phyloP scores from a whole-genome alignment of 2,888 invertebrate genomes.

The Nemotelus nigrinus region DNA sequence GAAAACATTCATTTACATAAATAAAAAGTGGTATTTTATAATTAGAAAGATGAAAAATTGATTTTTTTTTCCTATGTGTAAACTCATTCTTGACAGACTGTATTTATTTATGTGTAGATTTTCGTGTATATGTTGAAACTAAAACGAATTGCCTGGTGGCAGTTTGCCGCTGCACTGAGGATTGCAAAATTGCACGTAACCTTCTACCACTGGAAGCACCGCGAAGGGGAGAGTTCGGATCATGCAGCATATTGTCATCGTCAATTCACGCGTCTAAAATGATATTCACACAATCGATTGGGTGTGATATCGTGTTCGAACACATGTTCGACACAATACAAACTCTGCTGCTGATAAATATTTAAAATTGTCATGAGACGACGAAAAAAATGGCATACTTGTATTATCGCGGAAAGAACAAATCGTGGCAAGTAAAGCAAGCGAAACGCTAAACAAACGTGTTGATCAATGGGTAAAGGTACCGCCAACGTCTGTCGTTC shows the following conservation, averaged over 20 bases:
- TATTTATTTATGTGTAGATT: constrained; percentile 26
- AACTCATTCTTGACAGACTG: too few species aligned
- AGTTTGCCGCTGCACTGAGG: too few species aligned
- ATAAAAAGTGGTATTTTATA: too few species aligned
- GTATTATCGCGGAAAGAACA: neutral
- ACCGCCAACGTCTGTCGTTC: neutral
- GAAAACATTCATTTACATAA: too few species aligned
- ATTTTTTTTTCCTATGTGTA: too few species aligned
- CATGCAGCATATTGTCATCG: constrained; percentile 26
- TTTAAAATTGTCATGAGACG: constrained; percentile 28
- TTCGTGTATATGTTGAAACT: constrained; percentile 3
- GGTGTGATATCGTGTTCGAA: constrained; percentile 54
- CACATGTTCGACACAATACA: constrained; percentile 53
- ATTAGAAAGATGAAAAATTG: too few species aligned
- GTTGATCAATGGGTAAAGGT: constrained; percentile 24
- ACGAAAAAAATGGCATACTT: neutral
- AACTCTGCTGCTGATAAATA: constrained; percentile 38
- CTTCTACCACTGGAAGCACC: too few species aligned
- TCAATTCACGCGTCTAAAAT: neutral
- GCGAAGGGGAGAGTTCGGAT: neutral
- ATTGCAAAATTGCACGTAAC: too few species aligned
- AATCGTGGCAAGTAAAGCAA: constrained; percentile 1
- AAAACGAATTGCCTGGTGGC: constrained; percentile 1
- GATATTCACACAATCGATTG: constrained; percentile 48
- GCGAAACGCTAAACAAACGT: neutral